phyloP scores from a whole-genome alignment of 2,888 invertebrate genomes.

The Caenorhabditis angaria region DNA sequence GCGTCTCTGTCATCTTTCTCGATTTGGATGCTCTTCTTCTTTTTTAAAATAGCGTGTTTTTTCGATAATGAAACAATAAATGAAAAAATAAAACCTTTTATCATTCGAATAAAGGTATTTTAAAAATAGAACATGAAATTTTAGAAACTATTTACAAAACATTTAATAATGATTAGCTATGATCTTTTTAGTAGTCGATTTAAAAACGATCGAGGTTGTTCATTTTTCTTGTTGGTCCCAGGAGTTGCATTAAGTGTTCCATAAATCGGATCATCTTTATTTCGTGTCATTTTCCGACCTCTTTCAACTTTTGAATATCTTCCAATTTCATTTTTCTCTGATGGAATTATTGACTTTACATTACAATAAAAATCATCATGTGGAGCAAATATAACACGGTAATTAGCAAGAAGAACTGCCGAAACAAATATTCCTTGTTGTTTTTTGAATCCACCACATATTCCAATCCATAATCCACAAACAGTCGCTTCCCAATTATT shows the following conservation, averaged over 20 bases:
- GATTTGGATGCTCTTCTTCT: too few relatives aligned
- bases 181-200: background rate
- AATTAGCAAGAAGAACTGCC: conserved; percentile 29
- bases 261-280: background rate
- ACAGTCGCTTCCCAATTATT: conserved; percentile 36
- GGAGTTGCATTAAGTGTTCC: background rate
- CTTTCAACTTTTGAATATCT: conserved; percentile 6
- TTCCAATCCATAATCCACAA: conserved; percentile 28
- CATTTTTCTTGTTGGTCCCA: background rate
- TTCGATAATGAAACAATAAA: too few relatives aligned
- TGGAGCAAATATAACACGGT: conserved; percentile 20
- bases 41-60: too few relatives aligned
- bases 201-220: conserved; percentile 3
- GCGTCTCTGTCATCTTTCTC: too few relatives aligned
- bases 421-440: conserved; percentile 24
- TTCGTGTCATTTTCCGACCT: conserved; percentile 6
- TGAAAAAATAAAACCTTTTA: too few relatives aligned
- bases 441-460: conserved; percentile 21
- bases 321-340: background rate
- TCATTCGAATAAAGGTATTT: too few relatives aligned
- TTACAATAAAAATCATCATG: conserved; percentile 18
- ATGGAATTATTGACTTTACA: background rate
- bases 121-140: too few relatives aligned
- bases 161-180: too few relatives aligned
- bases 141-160: too few relatives aligned